Evolutionary conservation across 2,797 vertebrate genomes (phyloP), one percentile per base, ranked within the genome.

Genomic region (Pterois miles): DNA sequence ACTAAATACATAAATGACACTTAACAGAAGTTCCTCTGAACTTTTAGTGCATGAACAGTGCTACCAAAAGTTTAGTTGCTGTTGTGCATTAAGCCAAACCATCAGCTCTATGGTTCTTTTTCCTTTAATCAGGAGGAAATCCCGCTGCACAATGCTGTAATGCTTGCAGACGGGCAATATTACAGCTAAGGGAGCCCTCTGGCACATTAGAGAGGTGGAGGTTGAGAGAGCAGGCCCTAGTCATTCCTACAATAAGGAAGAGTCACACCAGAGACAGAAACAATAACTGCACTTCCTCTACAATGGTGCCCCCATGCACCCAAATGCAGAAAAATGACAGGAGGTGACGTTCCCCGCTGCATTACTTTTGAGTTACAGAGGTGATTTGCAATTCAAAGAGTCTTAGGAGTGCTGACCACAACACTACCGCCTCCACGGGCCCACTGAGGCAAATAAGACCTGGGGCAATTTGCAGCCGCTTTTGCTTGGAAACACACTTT

Each of bases 271-370:
- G 88, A 94, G 93, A 94, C 89, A 91, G 91, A 95, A 94, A 94
- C 93, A 95, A 95, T 95, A 95, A 95, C 89, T 72, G 85, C 90
- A 81, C 91, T 80, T 89, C 91, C 92, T 91, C 92, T 85, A 85
- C 90, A 91, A 78, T 74, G 88, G 88, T 93, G 92, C 92, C 89
- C 91, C 80, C 77, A 81, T 84, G 89, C 91, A 92, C 94, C 91
- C 90, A 94, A 95, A 95, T 94, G 92, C 93, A 93, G 94, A 95
- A 93, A 95, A 94, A 95, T 95, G 94, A 94, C 93, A 92, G 90
- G 85, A 86, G 88, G 91, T 93, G 92, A 94, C 89, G 88, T 90
- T 91, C 91, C 86, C 83, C 20, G 84, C 88, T 86, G 94, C 93
- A 94, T 95, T 95, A 94, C 93, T 94, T 95, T 94, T 94, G 93